Evolutionary conservation across 2,888 invertebrate species (phyloP).

Genomic region (Polylopha cassiicola): DNA sequence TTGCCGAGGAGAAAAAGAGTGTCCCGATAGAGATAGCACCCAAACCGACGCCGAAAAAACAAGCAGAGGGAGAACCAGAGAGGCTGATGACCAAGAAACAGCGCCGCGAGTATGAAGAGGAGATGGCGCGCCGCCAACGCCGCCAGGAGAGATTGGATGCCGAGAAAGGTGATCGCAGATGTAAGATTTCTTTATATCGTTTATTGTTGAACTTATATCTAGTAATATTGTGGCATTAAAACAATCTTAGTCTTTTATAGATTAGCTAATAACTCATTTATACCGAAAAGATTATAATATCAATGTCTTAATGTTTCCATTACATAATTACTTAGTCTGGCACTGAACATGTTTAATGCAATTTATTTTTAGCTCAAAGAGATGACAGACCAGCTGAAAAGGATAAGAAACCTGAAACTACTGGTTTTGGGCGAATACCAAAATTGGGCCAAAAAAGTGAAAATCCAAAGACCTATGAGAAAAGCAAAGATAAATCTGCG

Average conservation of each 20-base stretch:
- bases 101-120: slow-evolving; percentile 83
- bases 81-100: slow-evolving; percentile 89
- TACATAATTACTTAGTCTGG: background rate
- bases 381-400: slow-evolving; percentile 48
- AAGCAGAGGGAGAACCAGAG: slow-evolving; percentile 78
- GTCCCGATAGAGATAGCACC: slow-evolving; percentile 80
- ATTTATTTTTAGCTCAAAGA: slow-evolving; percentile 41
- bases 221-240: no score
- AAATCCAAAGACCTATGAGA: slow-evolving; percentile 40
- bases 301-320: no score
- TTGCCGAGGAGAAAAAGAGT: slow-evolving; percentile 89
- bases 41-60: slow-evolving; percentile 35
- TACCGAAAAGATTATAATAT: no score
- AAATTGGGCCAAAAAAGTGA: slow-evolving; percentile 60
- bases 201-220: no score
- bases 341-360: slow-evolving; percentile 12
- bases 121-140: slow-evolving; percentile 80
- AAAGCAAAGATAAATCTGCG: slow-evolving; percentile 28
- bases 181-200: no score
- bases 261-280: no score
- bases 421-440: slow-evolving; percentile 68
- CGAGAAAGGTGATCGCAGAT: slow-evolving; percentile 45
- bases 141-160: slow-evolving; percentile 59
- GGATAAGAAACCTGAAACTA: slow-evolving; percentile 50
- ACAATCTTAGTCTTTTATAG: no score